phyloP scores from a whole-genome alignment of 2,113 vertebrate genomes.

The Corydoras maculifer region DNA sequence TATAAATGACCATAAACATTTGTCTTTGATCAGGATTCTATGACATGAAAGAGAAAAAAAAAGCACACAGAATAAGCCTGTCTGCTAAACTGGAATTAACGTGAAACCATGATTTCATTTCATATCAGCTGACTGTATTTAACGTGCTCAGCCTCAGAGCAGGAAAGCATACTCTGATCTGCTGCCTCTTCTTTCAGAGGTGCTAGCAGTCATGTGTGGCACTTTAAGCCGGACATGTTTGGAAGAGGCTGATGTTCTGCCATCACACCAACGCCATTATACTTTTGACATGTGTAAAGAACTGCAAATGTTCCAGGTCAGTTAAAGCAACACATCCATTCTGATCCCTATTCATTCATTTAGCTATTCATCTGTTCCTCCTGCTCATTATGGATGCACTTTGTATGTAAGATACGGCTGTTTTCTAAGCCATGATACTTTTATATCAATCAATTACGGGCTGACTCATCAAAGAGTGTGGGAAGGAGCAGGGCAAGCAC shows the following conservation, averaged over 20 bases:
- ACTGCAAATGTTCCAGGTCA: no score
- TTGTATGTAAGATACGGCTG: background rate
- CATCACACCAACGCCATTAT: no score
- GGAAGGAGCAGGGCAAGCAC: constrained; percentile 9
- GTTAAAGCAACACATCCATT: background rate
- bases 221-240: background rate
- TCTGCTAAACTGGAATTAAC: no score
- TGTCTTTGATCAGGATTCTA: no score
- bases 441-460: constrained; percentile 12
- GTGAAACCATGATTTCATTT: constrained; percentile 50
- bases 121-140: constrained; percentile 16
- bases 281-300: background rate
- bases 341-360: background rate
- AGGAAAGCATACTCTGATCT: background rate
- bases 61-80: no score
- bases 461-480: background rate
- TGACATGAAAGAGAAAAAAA: no score
- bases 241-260: background rate
- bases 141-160: constrained; percentile 2
- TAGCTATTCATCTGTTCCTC: background rate
- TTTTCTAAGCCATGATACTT: background rate
- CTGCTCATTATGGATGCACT: background rate
- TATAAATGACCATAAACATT: no score
- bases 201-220: background rate
- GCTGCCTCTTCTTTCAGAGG: background rate